Evolutionary conservation across 2,113 vertebrate genomes (phyloP).

Genomic region (Campylomormyrus tamandua): DNA sequence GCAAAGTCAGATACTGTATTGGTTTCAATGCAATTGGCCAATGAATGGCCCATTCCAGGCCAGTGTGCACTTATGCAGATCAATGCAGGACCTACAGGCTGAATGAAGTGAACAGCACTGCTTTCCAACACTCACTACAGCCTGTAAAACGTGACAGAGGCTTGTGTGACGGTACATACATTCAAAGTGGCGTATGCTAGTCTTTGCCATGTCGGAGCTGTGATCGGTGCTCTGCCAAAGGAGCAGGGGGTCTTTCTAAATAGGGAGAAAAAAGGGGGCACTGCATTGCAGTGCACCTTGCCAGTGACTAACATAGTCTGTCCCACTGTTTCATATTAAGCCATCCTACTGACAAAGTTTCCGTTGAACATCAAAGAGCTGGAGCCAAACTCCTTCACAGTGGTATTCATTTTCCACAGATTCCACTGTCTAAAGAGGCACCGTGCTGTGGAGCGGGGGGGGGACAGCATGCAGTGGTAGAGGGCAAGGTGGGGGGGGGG

Average conservation of each 20-base stretch:
- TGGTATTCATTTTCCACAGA: neutral
- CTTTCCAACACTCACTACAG: too few species aligned
- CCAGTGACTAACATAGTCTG: neutral
- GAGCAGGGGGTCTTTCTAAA: neutral
- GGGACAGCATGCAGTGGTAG: neutral
- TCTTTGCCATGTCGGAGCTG: too few species aligned
- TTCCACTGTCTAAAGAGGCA: neutral
- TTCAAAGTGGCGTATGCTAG: too few species aligned
- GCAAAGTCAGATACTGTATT: neutral
- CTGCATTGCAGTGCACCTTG: neutral
- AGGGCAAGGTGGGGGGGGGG: too few species aligned
- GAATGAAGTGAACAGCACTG: too few species aligned
- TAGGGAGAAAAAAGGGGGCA: neutral
- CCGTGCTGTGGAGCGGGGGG: neutral
- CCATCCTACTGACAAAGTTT: neutral
- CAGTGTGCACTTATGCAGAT: neutral
- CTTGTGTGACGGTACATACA: too few species aligned
- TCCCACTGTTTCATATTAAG: neutral
- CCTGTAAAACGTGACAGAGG: too few species aligned
- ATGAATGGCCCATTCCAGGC: neutral
- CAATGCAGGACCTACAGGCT: neutral
- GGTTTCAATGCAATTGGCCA: neutral
- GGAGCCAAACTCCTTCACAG: neutral
- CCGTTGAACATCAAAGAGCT: neutral
- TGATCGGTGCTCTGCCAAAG: neutral